Evolutionary conservation across 2,113 vertebrate species (phyloP).

Genomic region (Ginglymostoma cirratum): DNA sequence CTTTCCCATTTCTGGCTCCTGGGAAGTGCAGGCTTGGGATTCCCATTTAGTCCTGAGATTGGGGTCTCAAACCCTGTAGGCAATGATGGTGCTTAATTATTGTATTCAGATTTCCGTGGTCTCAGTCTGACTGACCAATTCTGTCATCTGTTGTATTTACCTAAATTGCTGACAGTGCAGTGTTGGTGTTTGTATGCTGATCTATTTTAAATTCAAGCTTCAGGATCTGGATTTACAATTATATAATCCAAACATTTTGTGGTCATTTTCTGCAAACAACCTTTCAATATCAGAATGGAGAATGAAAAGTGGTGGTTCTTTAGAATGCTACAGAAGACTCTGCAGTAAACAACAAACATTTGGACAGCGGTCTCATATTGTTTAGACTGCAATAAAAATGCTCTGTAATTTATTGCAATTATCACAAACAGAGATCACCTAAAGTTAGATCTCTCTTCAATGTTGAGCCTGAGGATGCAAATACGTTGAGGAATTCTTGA

Average conservation of each 20-base stretch:
- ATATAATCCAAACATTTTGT: neutral
- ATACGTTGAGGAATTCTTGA: neutral
- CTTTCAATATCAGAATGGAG: neutral
- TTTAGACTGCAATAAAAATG: constrained; percentile 21
- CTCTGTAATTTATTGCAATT: neutral
- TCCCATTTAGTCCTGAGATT: neutral
- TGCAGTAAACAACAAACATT: neutral
- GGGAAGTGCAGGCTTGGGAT: neutral
- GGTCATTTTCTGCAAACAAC: neutral
- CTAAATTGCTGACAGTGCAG: neutral
- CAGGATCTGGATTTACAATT: neutral
- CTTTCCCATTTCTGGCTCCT: neutral
- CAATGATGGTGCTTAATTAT: neutral
- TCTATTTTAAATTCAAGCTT: neutral
- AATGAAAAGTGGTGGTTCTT: neutral
- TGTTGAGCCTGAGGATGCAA: neutral
- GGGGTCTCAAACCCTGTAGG: neutral
- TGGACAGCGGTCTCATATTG: neutral
- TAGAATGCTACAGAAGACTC: neutral
- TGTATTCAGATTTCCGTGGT: neutral
- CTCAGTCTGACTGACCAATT: neutral
- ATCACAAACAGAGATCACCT: neutral
- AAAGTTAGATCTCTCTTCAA: neutral
- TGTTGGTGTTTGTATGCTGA: neutral
- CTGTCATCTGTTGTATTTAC: neutral